Base-by-base conservation (phyloP, 2,113 vertebrate species). In the Rhinoderma darwinii region DNA sequence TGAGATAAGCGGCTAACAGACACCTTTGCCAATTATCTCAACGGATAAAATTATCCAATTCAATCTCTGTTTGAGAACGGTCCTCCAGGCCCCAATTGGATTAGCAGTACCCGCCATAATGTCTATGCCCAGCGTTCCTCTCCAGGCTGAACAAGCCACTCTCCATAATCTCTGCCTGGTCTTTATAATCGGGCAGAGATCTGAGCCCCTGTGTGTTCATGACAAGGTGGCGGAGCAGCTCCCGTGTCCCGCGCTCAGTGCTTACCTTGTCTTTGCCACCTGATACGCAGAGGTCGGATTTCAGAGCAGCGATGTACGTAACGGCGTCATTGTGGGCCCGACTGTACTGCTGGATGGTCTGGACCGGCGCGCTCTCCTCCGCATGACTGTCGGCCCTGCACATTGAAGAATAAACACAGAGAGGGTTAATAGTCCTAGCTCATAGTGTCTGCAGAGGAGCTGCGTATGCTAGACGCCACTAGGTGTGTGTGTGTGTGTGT, bases 221-320 rank as follows among this genome's bases (percentile, higher is more conserved):
- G 41, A 0, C 1, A 61, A 41, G 47, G n/a, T n/a, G n/a, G 61
- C 39, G 0, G 8, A n/a, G 81, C 27, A 47, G 39, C n/a, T 30
- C 6, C 41, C 10, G 70, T 56, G 30, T 0, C 0, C 0, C 37
- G 2, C n/a, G 20, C 27, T 1, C 0, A 18, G 18, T 1, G 11
- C 92, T 90, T 90, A 98, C 98, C 96, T 97, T 96, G 89, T 98
- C 97, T 89, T 89, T 95, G 35, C 97, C 97, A 77, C 97, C 97
- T 0, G 97, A 99, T 86, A 98, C 94, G 41, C 97, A 98, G 22
- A 97, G 93, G 25, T 98, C 96, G 51, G 96, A 93, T 50, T 88
- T 93, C 89, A 99, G 94, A 70, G 93, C 94, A 72, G 96, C 95
- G 89, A 99, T 94, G 0, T 93, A 94, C 78, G 95, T 95, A 88